Evolutionary conservation across 2,888 invertebrate genomes (phyloP).

Genomic region (Gryllus longicercus): DNA sequence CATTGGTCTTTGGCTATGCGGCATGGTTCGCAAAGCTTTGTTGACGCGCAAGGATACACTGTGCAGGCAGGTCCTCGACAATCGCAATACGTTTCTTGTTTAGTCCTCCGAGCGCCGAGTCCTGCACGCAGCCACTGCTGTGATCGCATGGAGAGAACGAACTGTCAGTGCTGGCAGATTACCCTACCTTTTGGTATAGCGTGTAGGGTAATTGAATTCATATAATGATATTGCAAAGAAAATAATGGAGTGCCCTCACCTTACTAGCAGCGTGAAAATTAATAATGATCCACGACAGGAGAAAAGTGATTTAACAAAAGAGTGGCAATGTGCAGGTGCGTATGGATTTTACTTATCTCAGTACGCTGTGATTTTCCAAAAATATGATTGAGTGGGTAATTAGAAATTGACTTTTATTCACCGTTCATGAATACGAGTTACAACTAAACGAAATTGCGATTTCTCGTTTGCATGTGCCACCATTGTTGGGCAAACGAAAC

Average conservation of each 20-base stretch:
- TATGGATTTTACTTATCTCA: conserved; percentile 26
- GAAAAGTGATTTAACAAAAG: conserved; percentile 58
- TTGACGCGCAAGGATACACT: conserved; percentile 31
- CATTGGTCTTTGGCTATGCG: too few species aligned
- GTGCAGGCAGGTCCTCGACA: neutral
- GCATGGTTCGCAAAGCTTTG: conserved; percentile 19
- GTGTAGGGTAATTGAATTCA: neutral
- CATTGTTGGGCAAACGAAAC: neutral
- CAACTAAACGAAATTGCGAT: neutral
- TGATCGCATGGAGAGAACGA: conserved; percentile 26
- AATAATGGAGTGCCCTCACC: conserved; percentile 67
- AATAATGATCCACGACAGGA: conserved; percentile 52
- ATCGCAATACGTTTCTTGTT: conserved; percentile 25
- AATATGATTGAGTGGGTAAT: too few species aligned
- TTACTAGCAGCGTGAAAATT: conserved; percentile 62
- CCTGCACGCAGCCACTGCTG: conserved; percentile 25
- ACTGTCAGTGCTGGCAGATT: neutral
- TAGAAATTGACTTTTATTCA: too few species aligned
- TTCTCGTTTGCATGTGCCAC: neutral
- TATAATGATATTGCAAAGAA: conserved; percentile 11
- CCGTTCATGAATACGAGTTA: too few species aligned
- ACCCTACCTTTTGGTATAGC: neutral
- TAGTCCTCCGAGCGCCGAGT: neutral
- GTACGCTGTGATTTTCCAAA: too few species aligned
- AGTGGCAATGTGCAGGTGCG: conserved; percentile 63